Evolutionary conservation across 2,797 vertebrate genomes (phyloP).

Genomic region (Rhinogobio ventralis): DNA sequence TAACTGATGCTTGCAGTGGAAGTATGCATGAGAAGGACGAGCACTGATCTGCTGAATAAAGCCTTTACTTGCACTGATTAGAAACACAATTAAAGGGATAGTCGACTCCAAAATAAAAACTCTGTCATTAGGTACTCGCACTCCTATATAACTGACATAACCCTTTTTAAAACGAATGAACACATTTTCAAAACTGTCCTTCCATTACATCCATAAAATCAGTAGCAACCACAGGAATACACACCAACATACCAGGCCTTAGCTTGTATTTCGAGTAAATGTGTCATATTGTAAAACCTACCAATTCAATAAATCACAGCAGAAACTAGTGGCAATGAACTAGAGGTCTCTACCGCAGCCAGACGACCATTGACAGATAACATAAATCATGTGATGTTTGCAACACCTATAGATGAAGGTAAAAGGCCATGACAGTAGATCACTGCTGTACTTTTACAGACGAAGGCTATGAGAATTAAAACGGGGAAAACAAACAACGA

Average conservation of each 20-base stretch:
- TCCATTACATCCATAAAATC: background rate
- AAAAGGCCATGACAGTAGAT: conserved; percentile 3
- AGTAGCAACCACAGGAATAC: background rate
- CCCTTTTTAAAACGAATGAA: background rate
- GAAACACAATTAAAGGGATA: background rate
- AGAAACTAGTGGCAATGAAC: conserved; percentile 32
- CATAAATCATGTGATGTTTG: conserved; percentile 41
- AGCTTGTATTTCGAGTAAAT: background rate
- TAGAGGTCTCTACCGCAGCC: conserved; percentile 27
- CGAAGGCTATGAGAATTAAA: conserved; percentile 29
- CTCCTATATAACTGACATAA: too few relatives aligned
- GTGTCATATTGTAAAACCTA: background rate
- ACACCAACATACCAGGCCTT: background rate
- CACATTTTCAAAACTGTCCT: background rate
- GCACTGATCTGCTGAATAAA: conserved; percentile 2
- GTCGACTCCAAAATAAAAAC: background rate
- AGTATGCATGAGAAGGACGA: background rate
- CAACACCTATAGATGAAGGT: conserved; percentile 11
- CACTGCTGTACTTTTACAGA: conserved; percentile 25
- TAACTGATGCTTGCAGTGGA: conserved; percentile 13
- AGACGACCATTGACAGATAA: conserved; percentile 31
- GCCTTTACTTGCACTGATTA: background rate
- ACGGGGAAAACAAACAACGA: conserved; percentile 36
- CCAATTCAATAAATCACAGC: conserved; percentile 32
- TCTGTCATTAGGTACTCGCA: background rate